phyloP scores from a whole-genome alignment of 1,140 invertebrate genomes.

The Dinoponera quadriceps region DNA sequence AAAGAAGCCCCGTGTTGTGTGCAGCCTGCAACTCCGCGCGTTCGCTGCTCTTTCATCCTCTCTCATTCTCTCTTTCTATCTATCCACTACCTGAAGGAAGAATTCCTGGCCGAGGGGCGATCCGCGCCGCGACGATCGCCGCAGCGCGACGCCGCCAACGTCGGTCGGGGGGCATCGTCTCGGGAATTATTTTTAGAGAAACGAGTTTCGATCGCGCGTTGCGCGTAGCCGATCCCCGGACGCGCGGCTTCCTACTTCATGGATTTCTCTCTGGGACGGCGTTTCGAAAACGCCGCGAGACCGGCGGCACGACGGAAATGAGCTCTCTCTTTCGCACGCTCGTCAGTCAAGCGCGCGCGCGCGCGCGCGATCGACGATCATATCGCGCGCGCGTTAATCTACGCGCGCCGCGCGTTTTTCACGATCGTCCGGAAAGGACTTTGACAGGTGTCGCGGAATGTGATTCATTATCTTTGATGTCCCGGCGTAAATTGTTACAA shows the following conservation, averaged over 20 bases:
- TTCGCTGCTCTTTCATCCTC: constrained; percentile 30
- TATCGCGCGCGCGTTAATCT: constrained; percentile 47
- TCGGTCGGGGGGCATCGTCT: constrained; percentile 1
- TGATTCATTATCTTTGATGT: constrained; percentile 34
- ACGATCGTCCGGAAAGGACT: constrained; percentile 32
- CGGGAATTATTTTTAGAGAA: constrained; percentile 66
- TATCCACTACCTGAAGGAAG: constrained; percentile 66
- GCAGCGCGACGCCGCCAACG: constrained; percentile 20
- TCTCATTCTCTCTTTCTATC: constrained; percentile 58
- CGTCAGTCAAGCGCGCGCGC: neutral
- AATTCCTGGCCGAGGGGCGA: constrained; percentile 66
- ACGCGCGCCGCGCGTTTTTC: constrained; percentile 29
- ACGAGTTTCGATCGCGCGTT: constrained; percentile 56
- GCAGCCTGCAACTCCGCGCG: constrained; percentile 71
- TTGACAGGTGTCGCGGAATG: constrained; percentile 41
- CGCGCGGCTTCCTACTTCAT: constrained; percentile 18
- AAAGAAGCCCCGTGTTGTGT: constrained; percentile 58
- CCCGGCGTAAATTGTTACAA: constrained; percentile 43
- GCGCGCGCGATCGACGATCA: constrained; percentile 16
- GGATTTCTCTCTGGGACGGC: constrained; percentile 47
- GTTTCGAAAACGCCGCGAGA: constrained; percentile 55
- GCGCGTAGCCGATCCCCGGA: constrained; percentile 34
- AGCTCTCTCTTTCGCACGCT: constrained; percentile 21
- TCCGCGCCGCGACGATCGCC: constrained; percentile 51
- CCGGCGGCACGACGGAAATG: constrained; percentile 8